A percentile compares a stretch with the other conserved stretches of the same genome.
Evolutionary conservation across 2,113 vertebrate genomes (phyloP).

Genomic region (Porphyrio hochstetteri): DNA sequence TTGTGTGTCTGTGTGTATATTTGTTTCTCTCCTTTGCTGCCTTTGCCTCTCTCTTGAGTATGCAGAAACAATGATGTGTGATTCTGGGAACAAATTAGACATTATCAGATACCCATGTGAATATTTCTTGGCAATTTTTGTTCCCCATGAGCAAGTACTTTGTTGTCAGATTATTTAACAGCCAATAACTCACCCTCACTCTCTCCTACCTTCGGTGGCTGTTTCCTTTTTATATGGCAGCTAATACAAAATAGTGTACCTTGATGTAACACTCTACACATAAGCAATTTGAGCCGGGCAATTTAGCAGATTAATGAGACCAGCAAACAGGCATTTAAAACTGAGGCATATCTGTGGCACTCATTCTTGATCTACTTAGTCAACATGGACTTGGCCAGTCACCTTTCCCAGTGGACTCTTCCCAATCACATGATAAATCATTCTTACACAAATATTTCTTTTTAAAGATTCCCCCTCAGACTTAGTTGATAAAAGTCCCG

Average conservation of each 20-base stretch:
- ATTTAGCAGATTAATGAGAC: constrained; percentile 73
- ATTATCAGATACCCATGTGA: constrained; percentile 49
- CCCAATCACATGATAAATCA: constrained; percentile 35
- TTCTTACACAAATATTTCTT: constrained; percentile 31
- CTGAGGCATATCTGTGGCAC: constrained; percentile 58
- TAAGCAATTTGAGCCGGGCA: constrained; percentile 66
- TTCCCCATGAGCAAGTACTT: constrained; percentile 53
- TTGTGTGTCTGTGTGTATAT: neutral
- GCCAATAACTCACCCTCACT: constrained; percentile 37
- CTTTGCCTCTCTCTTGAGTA: neutral
- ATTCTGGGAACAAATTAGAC: constrained; percentile 64
- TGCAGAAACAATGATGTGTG: constrained; percentile 47
- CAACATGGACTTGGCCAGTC: constrained; percentile 26
- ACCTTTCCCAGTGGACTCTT: constrained; percentile 32
- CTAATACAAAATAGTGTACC: constrained; percentile 69
- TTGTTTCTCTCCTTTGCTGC: constrained; percentile 16
- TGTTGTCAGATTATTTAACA: constrained; percentile 39
- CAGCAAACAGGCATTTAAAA: constrained; percentile 47
- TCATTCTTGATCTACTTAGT: constrained; percentile 63
- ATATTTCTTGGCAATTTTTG: constrained; percentile 44
- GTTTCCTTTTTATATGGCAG: constrained; percentile 62
- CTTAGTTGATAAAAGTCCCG: constrained; percentile 23
- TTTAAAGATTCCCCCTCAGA: constrained; percentile 33
- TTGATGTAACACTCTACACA: constrained; percentile 68
- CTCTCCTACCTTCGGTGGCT: constrained; percentile 23